Percentiles rank a stretch among this genome's conserved stretches.
These are phyloP conservation scores for Drosophila nigricruria DNA, from an alignment of 2,888 invertebrate species.

Conservation along the genomic window DNA sequence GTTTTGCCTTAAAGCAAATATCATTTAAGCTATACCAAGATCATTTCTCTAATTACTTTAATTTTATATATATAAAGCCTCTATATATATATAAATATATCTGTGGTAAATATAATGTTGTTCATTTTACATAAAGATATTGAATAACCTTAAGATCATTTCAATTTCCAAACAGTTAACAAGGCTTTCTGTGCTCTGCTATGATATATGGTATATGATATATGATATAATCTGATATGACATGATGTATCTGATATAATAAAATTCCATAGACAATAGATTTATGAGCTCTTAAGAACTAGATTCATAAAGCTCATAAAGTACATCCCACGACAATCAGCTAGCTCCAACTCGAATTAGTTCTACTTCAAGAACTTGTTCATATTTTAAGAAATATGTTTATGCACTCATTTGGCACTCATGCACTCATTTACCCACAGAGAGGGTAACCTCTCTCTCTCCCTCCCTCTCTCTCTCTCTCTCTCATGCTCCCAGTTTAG, in stretches of 20 bases:
- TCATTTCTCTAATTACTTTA: background rate
- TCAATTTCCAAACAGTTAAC: background rate
- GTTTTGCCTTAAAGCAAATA: background rate
- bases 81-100: background rate
- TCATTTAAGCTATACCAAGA: background rate
- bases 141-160: background rate
- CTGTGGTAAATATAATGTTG: background rate
- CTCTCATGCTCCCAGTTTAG: background rate
- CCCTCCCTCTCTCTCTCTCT: background rate
- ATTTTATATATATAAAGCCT: background rate
- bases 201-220: no score
- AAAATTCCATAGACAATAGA: background rate
- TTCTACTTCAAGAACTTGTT: constrained; percentile 20
- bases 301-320: background rate
- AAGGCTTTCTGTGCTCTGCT: no score
- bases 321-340: constrained; percentile 6
- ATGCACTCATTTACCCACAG: no score
- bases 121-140: background rate
- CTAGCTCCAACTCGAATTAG: constrained; percentile 10
- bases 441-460: background rate
- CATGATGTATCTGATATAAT: background rate
- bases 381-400: constrained; percentile 20
- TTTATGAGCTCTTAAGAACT: background rate
- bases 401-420: constrained; percentile 34
- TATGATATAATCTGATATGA: background rate